A percentile compares a stretch with the other conserved stretches of the same genome.
These are phyloP conservation scores for Drosophila simulans DNA, from an alignment of 1,140 invertebrate species.

Conservation along the genomic window DNA sequence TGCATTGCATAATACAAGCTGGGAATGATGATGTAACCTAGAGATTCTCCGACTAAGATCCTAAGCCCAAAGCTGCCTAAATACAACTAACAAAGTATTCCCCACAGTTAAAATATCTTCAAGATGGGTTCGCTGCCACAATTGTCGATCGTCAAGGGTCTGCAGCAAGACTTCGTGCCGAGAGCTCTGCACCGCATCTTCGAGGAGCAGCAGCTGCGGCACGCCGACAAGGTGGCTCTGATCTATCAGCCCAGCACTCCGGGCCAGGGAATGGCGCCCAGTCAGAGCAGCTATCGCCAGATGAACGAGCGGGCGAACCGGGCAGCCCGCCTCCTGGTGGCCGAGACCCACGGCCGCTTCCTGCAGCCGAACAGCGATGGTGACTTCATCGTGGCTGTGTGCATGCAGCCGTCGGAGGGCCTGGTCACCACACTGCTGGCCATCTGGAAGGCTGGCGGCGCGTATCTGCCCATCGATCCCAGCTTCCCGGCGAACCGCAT, in stretches of 20 bases:
- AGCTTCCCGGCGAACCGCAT: conserved; percentile 90
- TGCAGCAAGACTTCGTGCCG: conserved; percentile 78
- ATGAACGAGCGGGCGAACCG: conserved; percentile 87
- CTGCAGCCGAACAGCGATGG: conserved; percentile 87
- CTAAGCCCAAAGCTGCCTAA: neutral
- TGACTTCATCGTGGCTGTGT: conserved; percentile 90
- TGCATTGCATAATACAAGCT: conserved; percentile 17
- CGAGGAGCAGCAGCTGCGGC: conserved; percentile 77
- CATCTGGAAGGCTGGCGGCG: conserved; percentile 92
- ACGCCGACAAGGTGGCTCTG: conserved; percentile 85
- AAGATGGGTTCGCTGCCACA: conserved; percentile 88
- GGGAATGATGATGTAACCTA: conserved; percentile 14
- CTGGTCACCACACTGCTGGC: conserved; percentile 89
- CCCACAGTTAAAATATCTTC: neutral
- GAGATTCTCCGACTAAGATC: neutral
- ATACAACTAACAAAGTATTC: too few species aligned
- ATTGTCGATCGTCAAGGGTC: conserved; percentile 87
- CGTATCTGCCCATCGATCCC: conserved; percentile 92
- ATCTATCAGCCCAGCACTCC: conserved; percentile 85
- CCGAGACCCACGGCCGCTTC: conserved; percentile 80
- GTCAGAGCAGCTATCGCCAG: conserved; percentile 86
- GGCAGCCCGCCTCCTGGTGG: conserved; percentile 86
- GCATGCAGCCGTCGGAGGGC: conserved; percentile 90
- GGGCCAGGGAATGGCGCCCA: conserved; percentile 61
- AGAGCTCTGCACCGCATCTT: conserved; percentile 86